Evolutionary conservation across 2,888 invertebrate genomes (phyloP).

Genomic region (Folsomia candida): DNA sequence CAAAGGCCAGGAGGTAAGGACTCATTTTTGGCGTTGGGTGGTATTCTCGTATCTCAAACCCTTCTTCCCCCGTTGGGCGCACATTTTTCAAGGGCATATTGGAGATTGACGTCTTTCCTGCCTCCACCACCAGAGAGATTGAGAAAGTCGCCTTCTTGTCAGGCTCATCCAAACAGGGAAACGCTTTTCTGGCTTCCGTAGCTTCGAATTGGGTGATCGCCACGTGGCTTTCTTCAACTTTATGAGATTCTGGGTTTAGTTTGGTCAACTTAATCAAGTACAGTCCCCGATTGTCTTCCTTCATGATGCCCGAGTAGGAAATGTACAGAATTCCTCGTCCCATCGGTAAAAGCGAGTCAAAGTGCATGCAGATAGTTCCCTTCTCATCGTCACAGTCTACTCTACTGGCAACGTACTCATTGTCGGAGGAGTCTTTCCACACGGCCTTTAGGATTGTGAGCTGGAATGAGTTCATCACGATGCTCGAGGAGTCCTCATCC

Average conservation of each 20-base stretch:
- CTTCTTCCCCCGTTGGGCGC: constrained; percentile 52
- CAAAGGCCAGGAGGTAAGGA: constrained; percentile 61
- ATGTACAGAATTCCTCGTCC: constrained; percentile 62
- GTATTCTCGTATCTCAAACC: constrained; percentile 65
- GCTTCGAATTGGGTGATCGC: constrained; percentile 91
- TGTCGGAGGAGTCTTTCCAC: neutral
- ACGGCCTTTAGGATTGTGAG: neutral
- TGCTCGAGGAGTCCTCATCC: neutral
- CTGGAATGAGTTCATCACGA: neutral
- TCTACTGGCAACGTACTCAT: neutral
- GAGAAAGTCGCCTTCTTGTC: constrained; percentile 86
- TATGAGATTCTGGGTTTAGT: constrained; percentile 52
- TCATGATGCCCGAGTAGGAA: constrained; percentile 76
- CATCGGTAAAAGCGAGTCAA: constrained; percentile 61
- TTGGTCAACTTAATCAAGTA: constrained; percentile 80
- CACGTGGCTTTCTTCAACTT: constrained; percentile 74
- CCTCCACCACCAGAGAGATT: constrained; percentile 79
- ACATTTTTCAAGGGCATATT: constrained; percentile 67
- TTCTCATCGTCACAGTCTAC: constrained; percentile 56
- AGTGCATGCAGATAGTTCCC: constrained; percentile 69
- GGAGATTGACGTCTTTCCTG: constrained; percentile 79
- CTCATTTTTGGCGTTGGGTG: constrained; percentile 62
- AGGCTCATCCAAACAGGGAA: constrained; percentile 18
- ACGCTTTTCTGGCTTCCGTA: constrained; percentile 70
- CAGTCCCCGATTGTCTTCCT: constrained; percentile 90